Percentiles rank a stretch among this genome's conserved stretches.
phyloP scores from a whole-genome alignment of 2,797 vertebrate species.

The Rhynchonycteris naso region DNA sequence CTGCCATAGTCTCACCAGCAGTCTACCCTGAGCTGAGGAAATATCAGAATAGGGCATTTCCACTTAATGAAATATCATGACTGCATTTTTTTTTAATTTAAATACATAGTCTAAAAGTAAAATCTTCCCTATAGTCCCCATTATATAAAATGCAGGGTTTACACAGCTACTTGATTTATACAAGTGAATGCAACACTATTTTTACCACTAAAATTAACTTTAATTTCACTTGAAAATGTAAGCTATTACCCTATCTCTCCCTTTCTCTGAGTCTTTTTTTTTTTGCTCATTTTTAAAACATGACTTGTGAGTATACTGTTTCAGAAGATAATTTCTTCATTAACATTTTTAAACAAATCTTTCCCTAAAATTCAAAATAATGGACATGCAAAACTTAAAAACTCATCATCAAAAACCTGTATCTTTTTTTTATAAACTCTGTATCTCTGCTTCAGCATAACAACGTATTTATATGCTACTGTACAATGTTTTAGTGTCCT shows the following conservation, averaged over 20 bases:
- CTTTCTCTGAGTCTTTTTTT: neutral
- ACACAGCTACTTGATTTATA: neutral
- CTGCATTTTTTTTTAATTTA: neutral
- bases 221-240: neutral
- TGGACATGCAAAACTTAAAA: neutral
- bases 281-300: slow-evolving; percentile 27
- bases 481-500: neutral
- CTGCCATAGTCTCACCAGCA: neutral
- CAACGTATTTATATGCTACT: slow-evolving; percentile 43
- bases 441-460: neutral
- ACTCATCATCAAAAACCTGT: neutral
- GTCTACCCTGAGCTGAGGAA: neutral
- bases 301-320: neutral
- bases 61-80: neutral
- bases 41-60: neutral
- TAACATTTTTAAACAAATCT: neutral
- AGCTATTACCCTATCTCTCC: neutral
- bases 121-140: neutral
- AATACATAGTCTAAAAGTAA: neutral
- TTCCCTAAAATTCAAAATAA: slow-evolving; percentile 23
- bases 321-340: neutral
- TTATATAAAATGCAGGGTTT: neutral
- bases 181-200: neutral
- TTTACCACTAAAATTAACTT: neutral
- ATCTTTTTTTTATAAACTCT: neutral